These are phyloP conservation scores for Apotomis turbidana DNA, from an alignment of 2,888 invertebrate genomes.

Conservation along the genomic window DNA sequence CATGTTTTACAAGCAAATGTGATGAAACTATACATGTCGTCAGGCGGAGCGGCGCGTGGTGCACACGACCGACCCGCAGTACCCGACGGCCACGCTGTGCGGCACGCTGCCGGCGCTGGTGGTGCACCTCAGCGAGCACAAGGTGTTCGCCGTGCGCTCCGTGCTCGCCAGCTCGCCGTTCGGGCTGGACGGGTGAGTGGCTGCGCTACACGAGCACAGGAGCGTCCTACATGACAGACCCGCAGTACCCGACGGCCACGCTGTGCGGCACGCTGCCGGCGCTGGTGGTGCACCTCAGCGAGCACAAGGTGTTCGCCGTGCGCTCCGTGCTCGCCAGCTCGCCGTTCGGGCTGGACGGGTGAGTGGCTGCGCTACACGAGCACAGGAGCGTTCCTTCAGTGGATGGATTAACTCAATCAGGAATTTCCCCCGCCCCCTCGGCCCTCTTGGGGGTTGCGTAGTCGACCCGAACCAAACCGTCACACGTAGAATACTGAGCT, in stretches of 20 bases:
- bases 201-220: too few relatives aligned
- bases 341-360: not conserved
- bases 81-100: conserved; percentile 91
- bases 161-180: conserved; percentile 47
- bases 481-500: too few relatives aligned
- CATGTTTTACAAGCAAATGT: too few relatives aligned
- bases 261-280: conserved; percentile 94
- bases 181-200: not conserved
- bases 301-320: conserved; percentile 89
- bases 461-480: too few relatives aligned
- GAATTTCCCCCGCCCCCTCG: too few relatives aligned
- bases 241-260: conserved; percentile 93
- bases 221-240: conserved; percentile 93
- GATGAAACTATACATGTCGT: conserved; percentile 59
- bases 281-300: conserved; percentile 94
- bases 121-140: conserved; percentile 95
- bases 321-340: conserved; percentile 56
- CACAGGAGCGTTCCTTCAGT: too few relatives aligned
- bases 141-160: conserved; percentile 84
- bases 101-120: conserved; percentile 94
- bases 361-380: too few relatives aligned
- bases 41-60: conserved; percentile 92
- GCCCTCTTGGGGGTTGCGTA: too few relatives aligned
- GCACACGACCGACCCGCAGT: conserved; percentile 92
- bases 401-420: too few relatives aligned